phyloP scores from a whole-genome alignment of 2,888 invertebrate species.

The Melieria omissa region DNA sequence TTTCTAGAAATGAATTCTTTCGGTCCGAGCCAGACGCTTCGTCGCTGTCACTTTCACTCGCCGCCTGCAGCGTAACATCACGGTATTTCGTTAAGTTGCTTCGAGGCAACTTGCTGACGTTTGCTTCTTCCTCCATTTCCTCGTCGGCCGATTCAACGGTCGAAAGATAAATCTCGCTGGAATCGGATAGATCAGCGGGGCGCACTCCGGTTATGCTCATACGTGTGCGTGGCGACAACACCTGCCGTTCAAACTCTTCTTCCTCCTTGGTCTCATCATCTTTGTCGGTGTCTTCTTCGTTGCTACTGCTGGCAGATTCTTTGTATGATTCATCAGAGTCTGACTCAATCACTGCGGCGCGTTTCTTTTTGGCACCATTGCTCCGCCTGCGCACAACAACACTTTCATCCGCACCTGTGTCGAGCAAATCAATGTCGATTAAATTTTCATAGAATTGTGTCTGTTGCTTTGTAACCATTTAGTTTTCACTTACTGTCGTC shows the following conservation, averaged over 20 bases:
- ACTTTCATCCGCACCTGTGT: slow-evolving; percentile 32
- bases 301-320: too few species aligned
- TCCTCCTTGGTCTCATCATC: slow-evolving; percentile 52
- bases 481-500: slow-evolving; percentile 22
- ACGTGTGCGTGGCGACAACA: slow-evolving; percentile 61
- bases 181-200: slow-evolving; percentile 55
- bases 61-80: neutral
- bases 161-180: slow-evolving; percentile 60
- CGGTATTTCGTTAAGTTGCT: neutral
- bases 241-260: slow-evolving; percentile 52
- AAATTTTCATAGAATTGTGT: neutral
- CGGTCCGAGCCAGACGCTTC: neutral
- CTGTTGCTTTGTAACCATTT: neutral
- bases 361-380: slow-evolving; percentile 22
- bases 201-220: slow-evolving; percentile 65
- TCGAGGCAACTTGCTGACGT: neutral
- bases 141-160: slow-evolving; percentile 26
- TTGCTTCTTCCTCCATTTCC: slow-evolving; percentile 6
- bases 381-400: slow-evolving; percentile 20
- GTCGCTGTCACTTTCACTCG: neutral
- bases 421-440: neutral
- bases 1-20: slow-evolving; percentile 6
- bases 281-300: slow-evolving; percentile 8
- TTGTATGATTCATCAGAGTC: slow-evolving; percentile 47
- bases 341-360: slow-evolving; percentile 40